phyloP scores from a whole-genome alignment of 1,140 invertebrate species.

The Temnothorax longispinosus region DNA sequence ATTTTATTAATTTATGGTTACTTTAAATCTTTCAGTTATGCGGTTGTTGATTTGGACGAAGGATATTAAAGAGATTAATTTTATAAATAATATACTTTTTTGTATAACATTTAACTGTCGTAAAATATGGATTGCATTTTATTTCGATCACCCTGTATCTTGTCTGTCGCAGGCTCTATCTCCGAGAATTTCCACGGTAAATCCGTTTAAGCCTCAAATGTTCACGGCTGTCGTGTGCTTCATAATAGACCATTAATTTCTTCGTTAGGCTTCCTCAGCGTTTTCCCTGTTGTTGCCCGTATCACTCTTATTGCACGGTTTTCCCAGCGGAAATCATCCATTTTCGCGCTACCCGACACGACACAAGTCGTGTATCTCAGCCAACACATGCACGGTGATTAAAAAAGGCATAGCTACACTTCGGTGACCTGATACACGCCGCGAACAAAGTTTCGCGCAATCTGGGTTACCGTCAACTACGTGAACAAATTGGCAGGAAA shows the following conservation, averaged over 20 bases:
- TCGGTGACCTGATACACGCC: neutral
- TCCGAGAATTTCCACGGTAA: slow-evolving; percentile 42
- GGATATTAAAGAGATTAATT: neutral
- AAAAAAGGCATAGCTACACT: slow-evolving; percentile 46
- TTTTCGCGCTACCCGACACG: slow-evolving; percentile 36
- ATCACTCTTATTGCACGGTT: slow-evolving; percentile 33
- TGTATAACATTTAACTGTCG: neutral
- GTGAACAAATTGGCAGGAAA: neutral
- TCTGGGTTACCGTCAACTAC: slow-evolving; percentile 11
- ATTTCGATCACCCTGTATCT: neutral
- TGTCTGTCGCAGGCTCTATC: neutral
- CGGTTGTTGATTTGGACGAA: neutral
- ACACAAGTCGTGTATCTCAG: slow-evolving; percentile 31
- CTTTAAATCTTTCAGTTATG: neutral
- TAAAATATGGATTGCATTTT: neutral
- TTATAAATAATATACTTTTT: neutral
- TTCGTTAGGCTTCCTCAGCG: slow-evolving; percentile 39
- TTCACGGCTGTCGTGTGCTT: slow-evolving; percentile 16
- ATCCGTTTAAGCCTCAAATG: slow-evolving; percentile 46
- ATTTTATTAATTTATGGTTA: neutral
- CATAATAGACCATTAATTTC: slow-evolving; percentile 42
- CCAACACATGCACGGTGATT: slow-evolving; percentile 29
- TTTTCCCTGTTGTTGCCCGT: neutral
- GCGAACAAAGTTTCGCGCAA: slow-evolving; percentile 34
- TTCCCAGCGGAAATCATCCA: slow-evolving; percentile 59